A percentile compares a stretch with the other conserved stretches of the same genome.
phyloP scores from a whole-genome alignment of 2,113 vertebrate genomes.

The Mesoclemmys tuberculata region DNA sequence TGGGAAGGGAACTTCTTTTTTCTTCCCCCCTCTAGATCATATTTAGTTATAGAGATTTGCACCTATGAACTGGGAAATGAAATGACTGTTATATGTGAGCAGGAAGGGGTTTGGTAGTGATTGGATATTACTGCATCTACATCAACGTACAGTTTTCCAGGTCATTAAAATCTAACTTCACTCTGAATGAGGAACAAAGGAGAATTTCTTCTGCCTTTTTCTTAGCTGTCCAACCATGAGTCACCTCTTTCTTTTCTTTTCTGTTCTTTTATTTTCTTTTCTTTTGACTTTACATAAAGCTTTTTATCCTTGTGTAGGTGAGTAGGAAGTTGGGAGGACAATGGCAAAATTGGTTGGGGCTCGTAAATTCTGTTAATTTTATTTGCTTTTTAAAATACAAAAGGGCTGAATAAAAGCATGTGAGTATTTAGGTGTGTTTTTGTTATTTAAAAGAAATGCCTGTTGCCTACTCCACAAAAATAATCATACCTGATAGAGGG shows the following conservation, averaged over 20 bases:
- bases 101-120: neutral
- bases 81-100: neutral
- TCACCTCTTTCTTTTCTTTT: neutral
- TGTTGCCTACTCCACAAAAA: neutral
- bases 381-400: neutral
- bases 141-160: rapidly evolving
- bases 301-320: neutral
- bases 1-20: neutral
- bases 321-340: neutral
- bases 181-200: neutral
- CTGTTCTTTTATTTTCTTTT: neutral
- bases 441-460: neutral
- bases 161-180: neutral
- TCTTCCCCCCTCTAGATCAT: neutral
- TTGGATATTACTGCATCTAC: neutral
- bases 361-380: neutral
- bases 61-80: neutral
- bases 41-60: neutral
- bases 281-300: neutral
- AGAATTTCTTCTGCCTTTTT: neutral
- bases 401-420: neutral
- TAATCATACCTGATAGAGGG: neutral
- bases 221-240: neutral
- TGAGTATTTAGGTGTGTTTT: neutral
- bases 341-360: neutral